A percentile compares a stretch with the other conserved stretches of the same genome.
phyloP scores from a whole-genome alignment of 2,113 vertebrate species.

The Solea senegalensis region DNA sequence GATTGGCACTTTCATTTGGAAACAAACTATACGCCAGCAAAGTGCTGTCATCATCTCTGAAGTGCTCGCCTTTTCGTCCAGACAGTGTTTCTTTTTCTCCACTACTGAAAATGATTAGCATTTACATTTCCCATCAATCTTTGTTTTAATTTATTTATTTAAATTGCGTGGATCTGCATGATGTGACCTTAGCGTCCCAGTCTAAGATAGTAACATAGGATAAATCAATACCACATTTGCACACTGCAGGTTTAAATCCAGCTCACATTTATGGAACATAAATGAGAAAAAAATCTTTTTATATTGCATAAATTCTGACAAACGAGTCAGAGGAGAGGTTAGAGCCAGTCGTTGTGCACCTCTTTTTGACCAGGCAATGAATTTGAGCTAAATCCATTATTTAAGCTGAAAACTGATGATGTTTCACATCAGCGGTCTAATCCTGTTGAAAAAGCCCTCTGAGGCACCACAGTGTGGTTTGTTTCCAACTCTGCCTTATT shows the following conservation, averaged over 20 bases:
- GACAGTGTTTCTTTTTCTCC: conserved; percentile 5
- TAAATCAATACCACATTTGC: not conserved
- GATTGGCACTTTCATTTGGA: conserved; percentile 53
- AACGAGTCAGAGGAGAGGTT: not conserved
- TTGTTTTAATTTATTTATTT: not conserved
- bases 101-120: not conserved
- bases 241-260: not conserved
- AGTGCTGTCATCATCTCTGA: conserved; percentile 14
- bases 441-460: conserved; percentile 19
- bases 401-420: conserved; percentile 40
- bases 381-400: conserved; percentile 29
- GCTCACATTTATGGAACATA: not conserved
- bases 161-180: conserved; percentile 11
- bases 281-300: not conserved
- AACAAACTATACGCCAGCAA: conserved; percentile 21
- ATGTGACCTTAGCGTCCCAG: conserved; percentile 11
- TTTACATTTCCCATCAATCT: not conserved
- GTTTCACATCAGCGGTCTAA: conserved; percentile 44
- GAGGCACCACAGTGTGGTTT: not conserved
- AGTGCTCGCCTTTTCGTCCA: not conserved
- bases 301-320: conserved; percentile 14
- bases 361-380: conserved; percentile 11
- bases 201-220: conserved; percentile 4
- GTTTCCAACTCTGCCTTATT: not conserved
- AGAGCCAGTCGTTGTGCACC: not conserved